Conservation (phyloP, 2,888 invertebrate species). For the Limnephilus rhombicus region DNA sequence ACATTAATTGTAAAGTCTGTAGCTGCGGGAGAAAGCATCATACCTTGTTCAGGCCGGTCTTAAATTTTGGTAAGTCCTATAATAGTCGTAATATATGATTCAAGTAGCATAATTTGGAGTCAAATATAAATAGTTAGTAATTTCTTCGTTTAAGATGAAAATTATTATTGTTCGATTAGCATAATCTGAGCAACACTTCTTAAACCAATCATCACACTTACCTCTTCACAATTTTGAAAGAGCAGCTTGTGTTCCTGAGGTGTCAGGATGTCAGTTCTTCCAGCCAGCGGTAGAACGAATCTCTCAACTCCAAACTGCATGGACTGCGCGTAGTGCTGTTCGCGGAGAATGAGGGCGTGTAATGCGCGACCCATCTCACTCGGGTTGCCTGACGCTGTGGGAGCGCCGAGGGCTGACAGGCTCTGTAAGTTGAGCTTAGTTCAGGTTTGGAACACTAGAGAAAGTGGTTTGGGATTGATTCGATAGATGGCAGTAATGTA, state of each 20-base stretch:
- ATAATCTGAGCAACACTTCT: slow-evolving; percentile 59
- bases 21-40: too few relatives aligned
- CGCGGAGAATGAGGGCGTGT: slow-evolving; percentile 85
- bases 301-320: slow-evolving; percentile 88
- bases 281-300: slow-evolving; percentile 86
- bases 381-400: slow-evolving; percentile 48
- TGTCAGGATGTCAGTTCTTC: slow-evolving; percentile 86
- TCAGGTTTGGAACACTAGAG: background rate
- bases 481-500: background rate
- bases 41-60: too few relatives aligned
- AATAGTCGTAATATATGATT: too few relatives aligned
- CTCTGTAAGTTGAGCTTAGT: slow-evolving; percentile 52
- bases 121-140: too few relatives aligned
- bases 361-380: slow-evolving; percentile 77
- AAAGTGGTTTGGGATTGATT: background rate
- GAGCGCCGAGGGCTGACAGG: slow-evolving; percentile 57
- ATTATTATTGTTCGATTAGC: too few relatives aligned
- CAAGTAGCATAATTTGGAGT: too few relatives aligned
- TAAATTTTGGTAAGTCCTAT: too few relatives aligned
- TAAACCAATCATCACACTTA: slow-evolving; percentile 68
- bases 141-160: too few relatives aligned
- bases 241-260: slow-evolving; percentile 87
- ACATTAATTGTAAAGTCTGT: too few relatives aligned
- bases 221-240: slow-evolving; percentile 92
- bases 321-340: slow-evolving; percentile 87